phyloP scores from a whole-genome alignment of 2,113 vertebrate species.

The Pituophis catenifer region DNA sequence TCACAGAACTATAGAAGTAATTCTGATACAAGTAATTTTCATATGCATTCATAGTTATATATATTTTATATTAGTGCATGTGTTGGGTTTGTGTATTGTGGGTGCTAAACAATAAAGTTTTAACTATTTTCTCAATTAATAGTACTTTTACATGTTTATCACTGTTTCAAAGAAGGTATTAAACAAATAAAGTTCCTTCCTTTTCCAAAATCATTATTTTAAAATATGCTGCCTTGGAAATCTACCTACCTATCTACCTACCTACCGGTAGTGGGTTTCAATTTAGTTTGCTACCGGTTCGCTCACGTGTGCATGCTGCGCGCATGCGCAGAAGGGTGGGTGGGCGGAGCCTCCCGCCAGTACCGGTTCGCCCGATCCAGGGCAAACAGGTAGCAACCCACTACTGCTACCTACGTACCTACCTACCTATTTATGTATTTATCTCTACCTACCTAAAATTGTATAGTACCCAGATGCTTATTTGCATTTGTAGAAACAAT shows the following conservation, averaged over 20 bases:
- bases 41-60: neutral
- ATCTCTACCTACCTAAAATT: neutral
- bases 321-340: too few relatives aligned
- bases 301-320: too few relatives aligned
- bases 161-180: neutral
- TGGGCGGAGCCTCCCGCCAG: too few relatives aligned
- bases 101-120: constrained; percentile 8
- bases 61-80: neutral
- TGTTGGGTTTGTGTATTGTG: neutral
- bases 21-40: constrained; percentile 17
- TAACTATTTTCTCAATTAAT: constrained; percentile 19
- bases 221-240: neutral
- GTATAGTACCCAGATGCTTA: constrained; percentile 19
- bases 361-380: too few relatives aligned
- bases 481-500: neutral
- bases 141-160: neutral
- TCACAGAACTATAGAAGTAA: constrained; percentile 39
- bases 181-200: neutral
- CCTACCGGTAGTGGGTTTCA: too few relatives aligned
- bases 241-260: neutral
- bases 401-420: too few relatives aligned
- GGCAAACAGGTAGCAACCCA: too few relatives aligned
- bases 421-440: neutral
- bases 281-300: too few relatives aligned
- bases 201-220: neutral